Base-by-base conservation (phyloP, 2,888 invertebrate genomes). In the Esperia sulphurella region DNA sequence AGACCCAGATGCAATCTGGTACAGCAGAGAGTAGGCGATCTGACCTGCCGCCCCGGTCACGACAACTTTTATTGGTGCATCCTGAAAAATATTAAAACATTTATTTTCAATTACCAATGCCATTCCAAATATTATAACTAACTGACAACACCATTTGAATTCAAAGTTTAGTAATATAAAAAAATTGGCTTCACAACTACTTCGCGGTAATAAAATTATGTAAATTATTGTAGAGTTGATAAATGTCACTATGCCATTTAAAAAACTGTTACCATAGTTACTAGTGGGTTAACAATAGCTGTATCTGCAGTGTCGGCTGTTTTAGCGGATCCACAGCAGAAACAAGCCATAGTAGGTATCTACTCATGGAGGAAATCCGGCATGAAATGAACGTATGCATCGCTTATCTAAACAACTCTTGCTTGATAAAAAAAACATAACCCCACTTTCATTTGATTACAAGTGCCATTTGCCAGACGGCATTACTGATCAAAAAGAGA, bases 11-110 rank as follows among this genome's bases (percentile, higher is more conserved):
- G 97, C 97, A 61, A 99, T 92, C 89, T 97, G 96, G 76, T 97
- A 97, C 10, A 99, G 90, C 41, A 99, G 90, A 1, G 98, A 98
- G 83, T 99, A 99, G 52, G 98, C 98, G 64, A 99, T 99, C 90
- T 99, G 99, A 13, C 99, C 99, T 52, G 99, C 99, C 64, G 99
- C 99, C 53, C 99, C 99, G 47, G 99, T 99, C 30, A 99, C 96
- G 52, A 98, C 95, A 58, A 99, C 97, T 89, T 94, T 94, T 71
- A 98, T 95, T 74, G 98, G 96, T 83, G 94, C 93, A 69, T 92
- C 90, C 95, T 95, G 80, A 51, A 91, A 91, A 43, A 44, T 41
- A 52, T 45, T 30, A 37, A 39, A 45, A 40, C 49, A 53, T 10
- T 35, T 35, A 35, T 1, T n/a, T 4, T 14, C 8, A 39, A 14